Conservation (phyloP, 2,113 vertebrate genomes). For the Puma concolor region DNA sequence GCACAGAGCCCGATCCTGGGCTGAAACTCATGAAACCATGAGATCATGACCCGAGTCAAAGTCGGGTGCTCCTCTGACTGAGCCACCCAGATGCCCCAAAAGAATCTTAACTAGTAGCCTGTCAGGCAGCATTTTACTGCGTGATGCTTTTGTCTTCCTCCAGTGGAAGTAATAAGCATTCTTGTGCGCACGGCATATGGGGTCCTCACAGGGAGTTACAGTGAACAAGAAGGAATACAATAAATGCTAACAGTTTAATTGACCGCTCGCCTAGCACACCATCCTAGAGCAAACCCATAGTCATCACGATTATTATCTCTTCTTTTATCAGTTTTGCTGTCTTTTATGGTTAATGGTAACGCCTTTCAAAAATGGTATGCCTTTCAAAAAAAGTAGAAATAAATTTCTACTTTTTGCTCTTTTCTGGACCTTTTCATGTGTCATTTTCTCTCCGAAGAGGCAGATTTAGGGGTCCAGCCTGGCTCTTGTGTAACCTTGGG, state of each 20-base stretch:
- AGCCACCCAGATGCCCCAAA: no score
- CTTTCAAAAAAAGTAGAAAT: no score
- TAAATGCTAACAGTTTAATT: background rate
- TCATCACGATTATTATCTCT: background rate
- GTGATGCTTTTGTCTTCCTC: background rate
- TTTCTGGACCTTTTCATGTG: background rate
- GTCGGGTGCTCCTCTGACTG: no score
- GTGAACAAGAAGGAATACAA: background rate
- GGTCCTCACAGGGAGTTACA: background rate
- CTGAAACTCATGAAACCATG: no score
- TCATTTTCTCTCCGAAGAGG: background rate
- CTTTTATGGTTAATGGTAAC: background rate
- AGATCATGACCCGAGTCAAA: no score
- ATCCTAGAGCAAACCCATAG: background rate
- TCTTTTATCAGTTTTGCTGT: background rate
- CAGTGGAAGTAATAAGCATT: background rate
- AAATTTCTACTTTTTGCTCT: background rate
- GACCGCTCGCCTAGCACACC: background rate
- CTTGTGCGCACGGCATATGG: background rate
- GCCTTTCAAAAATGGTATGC: background rate
- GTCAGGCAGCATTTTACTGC: background rate
- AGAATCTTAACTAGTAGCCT: background rate
- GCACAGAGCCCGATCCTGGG: no score
- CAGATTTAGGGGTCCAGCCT: background rate
- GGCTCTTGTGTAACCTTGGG: background rate